Evolutionary conservation across 2,888 invertebrate species (phyloP), one percentile per base, ranked within the genome.

Genomic region (Oscheius sp.): DNA sequence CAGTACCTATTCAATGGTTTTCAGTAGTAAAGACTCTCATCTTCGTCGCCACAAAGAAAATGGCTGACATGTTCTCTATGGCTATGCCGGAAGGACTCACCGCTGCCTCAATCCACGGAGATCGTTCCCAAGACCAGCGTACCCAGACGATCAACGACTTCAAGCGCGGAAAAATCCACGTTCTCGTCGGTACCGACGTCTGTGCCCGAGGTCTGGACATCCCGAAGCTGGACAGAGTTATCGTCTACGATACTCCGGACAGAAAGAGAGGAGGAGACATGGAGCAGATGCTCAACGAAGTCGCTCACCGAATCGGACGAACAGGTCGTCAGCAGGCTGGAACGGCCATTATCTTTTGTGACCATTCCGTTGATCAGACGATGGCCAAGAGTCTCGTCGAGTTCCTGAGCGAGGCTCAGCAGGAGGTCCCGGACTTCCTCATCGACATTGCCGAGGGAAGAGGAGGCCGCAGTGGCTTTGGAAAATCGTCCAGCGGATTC

Each of bases 141-240:
- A 94, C 94, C 86, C 90, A 92, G 79, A 94, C 94, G 0, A 88
- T 94, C n/a, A 66, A 87, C 0, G 94, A 95, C 89, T 97, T 99
- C 77, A 73, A 82, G 7, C 5, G 42, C 0, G 76, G 80, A 29
- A 81, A 90, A 13, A 93, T 94, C 89, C 92, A 92, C 62, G 93
- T 97, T 53, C 91, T 99, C 0, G 95, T 99, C 0, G 97, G 97
- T 0, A 98, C 98, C 0, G 94, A 95, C 0, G 96, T 98, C 0
- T 96, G 96, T 0, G 95, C 96, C 0, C 91, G 98, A 73, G 98
- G 98, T 0, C 91, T 97, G 0, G 94, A 96, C 89, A 96, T 96
- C 47, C 93, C 93, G 81, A 93, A 94, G 73, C 75, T 88, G 0
- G 92, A 93, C 2, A 86, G 89, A 72, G 91, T 92, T 0, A 89